Evolutionary conservation across 1,140 invertebrate species (phyloP).

Genomic region (Orius insidiosus): DNA sequence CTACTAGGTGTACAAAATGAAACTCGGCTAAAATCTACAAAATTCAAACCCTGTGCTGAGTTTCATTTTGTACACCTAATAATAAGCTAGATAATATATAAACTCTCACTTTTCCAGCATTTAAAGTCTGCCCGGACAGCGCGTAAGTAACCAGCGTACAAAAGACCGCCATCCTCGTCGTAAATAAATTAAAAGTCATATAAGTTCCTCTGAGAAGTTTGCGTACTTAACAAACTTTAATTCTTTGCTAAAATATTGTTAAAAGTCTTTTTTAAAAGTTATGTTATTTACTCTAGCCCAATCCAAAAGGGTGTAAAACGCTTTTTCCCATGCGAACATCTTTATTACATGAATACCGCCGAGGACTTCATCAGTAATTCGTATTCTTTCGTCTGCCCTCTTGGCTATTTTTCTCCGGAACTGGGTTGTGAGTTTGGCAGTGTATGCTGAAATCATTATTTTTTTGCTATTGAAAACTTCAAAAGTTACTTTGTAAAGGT

Average conservation of each 20-base stretch:
- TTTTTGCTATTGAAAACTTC: too few species aligned
- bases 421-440: slow-evolving; percentile 44
- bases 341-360: slow-evolving; percentile 58
- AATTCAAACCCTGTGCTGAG: too few species aligned
- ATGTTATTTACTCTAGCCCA: slow-evolving; percentile 34
- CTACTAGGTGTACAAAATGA: too few species aligned
- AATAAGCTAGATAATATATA: too few species aligned
- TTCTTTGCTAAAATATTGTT: slow-evolving; percentile 31
- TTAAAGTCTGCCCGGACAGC: slow-evolving; percentile 2
- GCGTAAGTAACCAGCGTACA: slow-evolving; percentile 11
- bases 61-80: too few species aligned
- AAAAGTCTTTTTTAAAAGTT: background rate
- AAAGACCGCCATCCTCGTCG: slow-evolving; percentile 9
- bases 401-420: slow-evolving; percentile 42
- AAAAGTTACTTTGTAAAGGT: slow-evolving; percentile 47
- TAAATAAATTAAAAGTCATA: slow-evolving; percentile 46
- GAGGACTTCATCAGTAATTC: slow-evolving; percentile 64
- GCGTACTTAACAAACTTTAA: slow-evolving; percentile 39
- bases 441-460: slow-evolving; percentile 30
- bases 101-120: slow-evolving; percentile 8
- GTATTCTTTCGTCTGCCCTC: slow-evolving; percentile 54
- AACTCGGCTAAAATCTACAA: too few species aligned
- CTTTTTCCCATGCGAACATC: slow-evolving; percentile 64
- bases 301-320: slow-evolving; percentile 42
- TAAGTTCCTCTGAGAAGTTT: slow-evolving; percentile 52